Evolutionary conservation across 1,140 invertebrate species (phyloP).

Genomic region (Dinoponera quadriceps): DNA sequence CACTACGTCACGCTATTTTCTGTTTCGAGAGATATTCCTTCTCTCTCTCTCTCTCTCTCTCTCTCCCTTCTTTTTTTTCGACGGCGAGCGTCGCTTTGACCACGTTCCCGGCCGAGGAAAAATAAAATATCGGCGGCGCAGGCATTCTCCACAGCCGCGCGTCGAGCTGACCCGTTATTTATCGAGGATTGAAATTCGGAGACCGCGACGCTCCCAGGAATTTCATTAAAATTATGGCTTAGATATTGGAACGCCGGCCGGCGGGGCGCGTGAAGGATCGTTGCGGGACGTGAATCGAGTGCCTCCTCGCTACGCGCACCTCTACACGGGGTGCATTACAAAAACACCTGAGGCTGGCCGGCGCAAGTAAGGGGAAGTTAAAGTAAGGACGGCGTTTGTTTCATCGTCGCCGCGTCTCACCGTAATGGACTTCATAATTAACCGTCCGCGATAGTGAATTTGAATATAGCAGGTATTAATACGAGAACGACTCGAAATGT

Average conservation of each 20-base stretch:
- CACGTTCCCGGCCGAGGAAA: constrained; percentile 58
- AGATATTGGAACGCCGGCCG: constrained; percentile 74
- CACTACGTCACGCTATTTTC: constrained; percentile 59
- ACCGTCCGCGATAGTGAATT: background rate
- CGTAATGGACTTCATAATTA: background rate
- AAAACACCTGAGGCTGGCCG: background rate
- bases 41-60: background rate
- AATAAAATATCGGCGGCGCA: constrained; percentile 67
- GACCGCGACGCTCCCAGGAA: constrained; percentile 73
- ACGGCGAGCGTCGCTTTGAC: constrained; percentile 53
- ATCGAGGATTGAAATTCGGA: constrained; percentile 78
- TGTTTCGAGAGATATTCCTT: constrained; percentile 28
- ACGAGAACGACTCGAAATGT: too few species aligned
- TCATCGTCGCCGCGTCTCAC: too few species aligned
- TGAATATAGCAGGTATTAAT: background rate
- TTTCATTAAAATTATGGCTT: constrained; percentile 82
- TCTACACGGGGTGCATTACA: background rate
- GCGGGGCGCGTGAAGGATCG: constrained; percentile 67
- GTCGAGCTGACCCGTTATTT: constrained; percentile 64
- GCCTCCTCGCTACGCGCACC: background rate
- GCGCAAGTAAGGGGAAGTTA: background rate
- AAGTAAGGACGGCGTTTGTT: background rate
- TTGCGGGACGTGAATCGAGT: constrained; percentile 68
- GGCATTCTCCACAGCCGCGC: constrained; percentile 50
- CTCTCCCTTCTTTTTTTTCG: background rate